Evolutionary conservation across 2,797 vertebrate genomes (phyloP).

Genomic region (Sebastolobus altivelis): DNA sequence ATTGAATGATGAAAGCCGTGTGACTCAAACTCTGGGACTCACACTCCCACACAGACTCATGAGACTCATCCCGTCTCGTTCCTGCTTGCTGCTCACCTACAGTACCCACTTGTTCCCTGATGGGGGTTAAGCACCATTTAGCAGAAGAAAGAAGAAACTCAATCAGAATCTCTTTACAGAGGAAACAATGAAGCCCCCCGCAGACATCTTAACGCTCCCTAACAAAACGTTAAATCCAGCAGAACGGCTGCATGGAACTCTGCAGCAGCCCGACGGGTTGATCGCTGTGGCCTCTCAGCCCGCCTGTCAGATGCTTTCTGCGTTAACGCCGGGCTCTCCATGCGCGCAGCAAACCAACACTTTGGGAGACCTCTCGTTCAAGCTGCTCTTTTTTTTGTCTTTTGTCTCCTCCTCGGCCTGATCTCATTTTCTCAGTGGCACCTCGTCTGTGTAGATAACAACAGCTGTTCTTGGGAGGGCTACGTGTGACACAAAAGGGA

Average conservation of each 20-base stretch:
- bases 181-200: conserved; percentile 21
- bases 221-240: conserved; percentile 41
- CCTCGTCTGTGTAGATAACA: conserved; percentile 22
- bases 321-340: neutral
- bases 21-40: conserved; percentile 50
- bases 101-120: conserved; percentile 31
- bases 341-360: conserved; percentile 18
- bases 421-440: conserved; percentile 49
- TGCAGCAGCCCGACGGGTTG: conserved; percentile 20
- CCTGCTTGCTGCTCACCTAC: conserved; percentile 41
- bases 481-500: conserved; percentile 16
- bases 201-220: conserved; percentile 24
- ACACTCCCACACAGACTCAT: conserved; percentile 29
- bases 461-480: conserved; percentile 39
- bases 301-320: conserved; percentile 39
- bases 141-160: conserved; percentile 41
- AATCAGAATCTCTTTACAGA: conserved; percentile 25
- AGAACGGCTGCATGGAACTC: conserved; percentile 24
- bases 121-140: conserved; percentile 58
- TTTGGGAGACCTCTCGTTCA: conserved; percentile 26
- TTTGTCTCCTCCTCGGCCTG: conserved; percentile 26
- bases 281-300: conserved; percentile 12
- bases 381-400: conserved; percentile 8
- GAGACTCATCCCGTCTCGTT: conserved; percentile 31
- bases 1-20: conserved; percentile 4